Evolutionary conservation across 2,113 vertebrate species (phyloP).

Genomic region (Gymnorhina tibicen): DNA sequence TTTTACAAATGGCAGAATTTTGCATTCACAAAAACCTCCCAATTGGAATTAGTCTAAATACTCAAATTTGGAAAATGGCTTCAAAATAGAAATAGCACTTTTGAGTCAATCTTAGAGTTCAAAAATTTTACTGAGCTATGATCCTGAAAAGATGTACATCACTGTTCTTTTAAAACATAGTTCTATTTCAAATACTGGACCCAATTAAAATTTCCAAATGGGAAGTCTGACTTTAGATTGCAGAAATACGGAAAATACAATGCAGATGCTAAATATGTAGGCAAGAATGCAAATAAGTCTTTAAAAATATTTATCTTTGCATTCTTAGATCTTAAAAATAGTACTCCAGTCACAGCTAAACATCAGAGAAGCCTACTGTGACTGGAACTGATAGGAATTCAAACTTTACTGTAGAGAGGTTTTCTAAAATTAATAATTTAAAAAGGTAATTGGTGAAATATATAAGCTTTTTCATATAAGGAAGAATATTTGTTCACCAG

Average conservation of each 20-base stretch:
- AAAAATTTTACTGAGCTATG: not conserved
- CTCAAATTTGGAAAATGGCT: not conserved
- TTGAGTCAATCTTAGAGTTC: not conserved
- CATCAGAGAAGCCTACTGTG: not conserved
- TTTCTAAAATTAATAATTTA: not conserved
- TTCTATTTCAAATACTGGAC: not conserved
- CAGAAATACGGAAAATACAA: not conserved
- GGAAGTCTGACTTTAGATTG: not conserved
- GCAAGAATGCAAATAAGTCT: not conserved
- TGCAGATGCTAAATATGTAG: not conserved
- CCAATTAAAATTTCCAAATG: not conserved
- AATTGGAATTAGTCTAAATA: not conserved
- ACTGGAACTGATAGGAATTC: not conserved
- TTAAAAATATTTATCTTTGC: not conserved
- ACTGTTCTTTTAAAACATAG: not conserved
- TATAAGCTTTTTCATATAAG: not conserved
- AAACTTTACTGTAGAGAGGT: not conserved
- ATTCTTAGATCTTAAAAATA: not conserved
- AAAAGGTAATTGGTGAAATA: not conserved
- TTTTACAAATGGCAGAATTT: not conserved
- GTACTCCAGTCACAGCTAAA: not conserved
- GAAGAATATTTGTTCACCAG: not conserved
- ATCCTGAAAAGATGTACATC: not conserved
- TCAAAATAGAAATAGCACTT: not conserved
- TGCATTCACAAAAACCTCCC: not conserved